phyloP scores from a whole-genome alignment of 2,797 vertebrate species.

The Pangasius krempfi region DNA sequence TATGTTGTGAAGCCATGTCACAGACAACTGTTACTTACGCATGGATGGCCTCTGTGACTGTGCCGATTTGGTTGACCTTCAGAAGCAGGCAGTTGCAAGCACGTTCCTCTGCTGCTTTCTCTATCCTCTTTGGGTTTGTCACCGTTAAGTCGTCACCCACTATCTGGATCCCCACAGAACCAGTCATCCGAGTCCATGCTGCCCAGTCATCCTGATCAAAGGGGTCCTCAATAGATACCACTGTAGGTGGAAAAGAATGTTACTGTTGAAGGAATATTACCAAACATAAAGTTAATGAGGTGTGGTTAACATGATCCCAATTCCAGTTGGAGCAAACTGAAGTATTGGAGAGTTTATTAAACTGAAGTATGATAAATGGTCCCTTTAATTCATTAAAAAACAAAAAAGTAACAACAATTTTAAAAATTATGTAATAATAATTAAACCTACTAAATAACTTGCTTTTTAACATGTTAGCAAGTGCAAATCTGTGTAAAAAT shows the following conservation, averaged over 20 bases:
- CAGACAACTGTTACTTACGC: slow-evolving; percentile 77
- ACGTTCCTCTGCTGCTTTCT: slow-evolving; percentile 88
- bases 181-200: slow-evolving; percentile 89
- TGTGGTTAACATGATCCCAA: neutral
- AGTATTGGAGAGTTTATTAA: neutral
- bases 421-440: neutral
- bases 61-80: slow-evolving; percentile 95
- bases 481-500: neutral
- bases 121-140: slow-evolving; percentile 90
- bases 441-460: neutral
- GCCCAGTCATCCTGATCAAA: slow-evolving; percentile 96
- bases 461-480: neutral
- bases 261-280: neutral
- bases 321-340: neutral
- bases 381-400: neutral
- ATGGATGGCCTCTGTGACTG: slow-evolving; percentile 89
- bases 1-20: neutral
- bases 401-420: neutral
- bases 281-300: neutral
- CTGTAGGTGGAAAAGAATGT: slow-evolving; percentile 63
- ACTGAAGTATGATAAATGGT: neutral
- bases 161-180: slow-evolving; percentile 91
- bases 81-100: slow-evolving; percentile 94
- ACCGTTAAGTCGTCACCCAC: slow-evolving; percentile 93
- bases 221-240: slow-evolving; percentile 94